Base-by-base conservation (phyloP, 2,888 invertebrate species). In the Eulithis prunata region DNA sequence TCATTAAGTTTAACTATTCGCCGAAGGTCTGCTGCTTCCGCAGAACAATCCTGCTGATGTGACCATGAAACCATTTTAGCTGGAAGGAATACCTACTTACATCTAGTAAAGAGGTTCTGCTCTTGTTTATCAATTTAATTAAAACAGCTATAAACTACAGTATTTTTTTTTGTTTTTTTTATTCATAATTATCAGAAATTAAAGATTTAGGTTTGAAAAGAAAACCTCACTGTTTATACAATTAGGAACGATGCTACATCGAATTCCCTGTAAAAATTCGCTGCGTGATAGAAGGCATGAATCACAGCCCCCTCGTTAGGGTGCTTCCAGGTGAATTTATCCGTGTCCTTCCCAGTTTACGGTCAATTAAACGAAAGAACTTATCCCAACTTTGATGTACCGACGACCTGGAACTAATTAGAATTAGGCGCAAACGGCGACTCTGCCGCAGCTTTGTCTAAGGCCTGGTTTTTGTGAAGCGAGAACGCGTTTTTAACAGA, bases 341-440 rank as follows among this genome's bases (percentile, higher is more conserved):
- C 82, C 76, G 69, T 77, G 77, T 79, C 77, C 68, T 71, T 72
- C 79, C 75, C 74, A 85, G 80, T 88, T 88, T 83, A 87, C 85
- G 87, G 85, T 84, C 88, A 89, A 90, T 89, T 89, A 86, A 88
- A 86, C 81, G 83, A 86, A 85, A 85, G 86, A 85, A 88, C 83
- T 87, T 84, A 83, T 80, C 80, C 81, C 75, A 83, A 86, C 83
- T 88, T 88, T 87, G 87, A 88, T 88, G 85, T 87, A 83, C 83
- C 82, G 78, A 75, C 82, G 85, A 85, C 86, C 87, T 87, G 84
- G 83, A 87, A 88, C 85, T 89, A 89, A 88, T 89, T 89, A 89
- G 83, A 87, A 87, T 88, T 83, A 84, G 86, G 83, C 83, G 87
- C 82, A 76, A 89, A 89, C 76, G 81, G 76, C 76, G 77, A 70